Evolutionary conservation across 2,797 vertebrate genomes (phyloP).

Genomic region (Sebastes diaconus): DNA sequence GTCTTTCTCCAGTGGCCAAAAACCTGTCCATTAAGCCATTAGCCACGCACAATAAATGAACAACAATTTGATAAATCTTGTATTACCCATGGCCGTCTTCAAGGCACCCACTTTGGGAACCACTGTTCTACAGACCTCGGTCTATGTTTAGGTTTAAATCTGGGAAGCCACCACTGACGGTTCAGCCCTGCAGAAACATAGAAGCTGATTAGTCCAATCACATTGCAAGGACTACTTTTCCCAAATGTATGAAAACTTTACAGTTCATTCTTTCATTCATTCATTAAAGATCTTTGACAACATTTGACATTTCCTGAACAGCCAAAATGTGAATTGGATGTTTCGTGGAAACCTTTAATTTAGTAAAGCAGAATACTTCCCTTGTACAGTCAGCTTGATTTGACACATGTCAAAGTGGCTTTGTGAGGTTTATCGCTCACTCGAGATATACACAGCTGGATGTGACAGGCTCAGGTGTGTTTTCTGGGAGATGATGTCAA

Average conservation of each 20-base stretch:
- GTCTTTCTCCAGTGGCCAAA: not conserved
- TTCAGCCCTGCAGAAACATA: not conserved
- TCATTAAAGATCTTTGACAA: not conserved
- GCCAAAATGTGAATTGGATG: not conserved
- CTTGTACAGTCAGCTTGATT: not conserved
- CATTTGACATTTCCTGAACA: not conserved
- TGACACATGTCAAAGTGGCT: not conserved
- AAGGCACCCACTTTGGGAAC: not conserved
- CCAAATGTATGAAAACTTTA: not conserved
- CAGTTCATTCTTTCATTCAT: no score
- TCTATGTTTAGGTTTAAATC: not conserved
- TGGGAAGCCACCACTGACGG: not conserved
- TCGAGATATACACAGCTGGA: not conserved
- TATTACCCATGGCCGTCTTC: not conserved
- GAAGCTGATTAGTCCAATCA: not conserved
- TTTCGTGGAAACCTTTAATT: not conserved
- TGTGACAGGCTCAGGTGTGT: conserved; percentile 5
- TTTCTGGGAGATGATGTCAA: not conserved
- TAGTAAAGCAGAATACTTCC: not conserved
- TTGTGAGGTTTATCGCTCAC: not conserved
- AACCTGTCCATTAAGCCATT: not conserved
- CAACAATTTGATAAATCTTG: not conserved
- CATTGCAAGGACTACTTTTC: not conserved
- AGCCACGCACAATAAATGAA: not conserved
- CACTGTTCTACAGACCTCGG: not conserved